Percentiles rank a stretch among this genome's conserved stretches.
Conservation (phyloP, 2,888 invertebrate genomes). For the Drosophila lacicola region DNA sequence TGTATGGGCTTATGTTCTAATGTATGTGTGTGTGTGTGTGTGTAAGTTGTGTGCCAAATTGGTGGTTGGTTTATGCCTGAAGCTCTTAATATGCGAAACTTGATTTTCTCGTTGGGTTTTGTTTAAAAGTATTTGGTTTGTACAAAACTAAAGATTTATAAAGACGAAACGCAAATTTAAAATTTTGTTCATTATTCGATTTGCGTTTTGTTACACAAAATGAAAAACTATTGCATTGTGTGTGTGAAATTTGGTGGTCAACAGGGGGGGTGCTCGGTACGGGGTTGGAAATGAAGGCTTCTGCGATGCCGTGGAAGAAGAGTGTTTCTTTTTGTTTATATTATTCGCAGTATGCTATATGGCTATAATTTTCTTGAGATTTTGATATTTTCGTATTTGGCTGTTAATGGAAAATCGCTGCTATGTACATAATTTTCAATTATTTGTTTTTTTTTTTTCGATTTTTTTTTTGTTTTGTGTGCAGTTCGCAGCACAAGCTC, state of each 20-base stretch:
- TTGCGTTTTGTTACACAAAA: conserved; percentile 75
- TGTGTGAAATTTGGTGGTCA: conserved; percentile 64
- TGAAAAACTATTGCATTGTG: conserved; percentile 82
- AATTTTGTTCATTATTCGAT: conserved; percentile 61
- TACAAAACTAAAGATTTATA: conserved; percentile 63
- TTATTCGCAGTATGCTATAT: conserved; percentile 39
- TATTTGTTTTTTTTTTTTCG: conserved; percentile 8
- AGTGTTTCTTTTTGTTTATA: conserved; percentile 44
- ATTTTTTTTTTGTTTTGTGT: conserved; percentile 8
- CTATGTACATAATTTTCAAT: conserved; percentile 16
- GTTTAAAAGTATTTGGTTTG: conserved; percentile 42
- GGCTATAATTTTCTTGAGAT: conserved; percentile 27
- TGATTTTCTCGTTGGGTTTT: conserved; percentile 47
- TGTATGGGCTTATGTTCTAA: conserved; percentile 44
- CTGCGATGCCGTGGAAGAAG: conserved; percentile 83
- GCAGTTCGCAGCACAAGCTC: conserved; percentile 41
- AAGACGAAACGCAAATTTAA: conserved; percentile 68
- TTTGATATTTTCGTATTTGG: conserved; percentile 35
- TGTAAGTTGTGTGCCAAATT: conserved; percentile 56
- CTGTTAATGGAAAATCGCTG: conserved; percentile 56
- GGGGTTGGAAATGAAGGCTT: conserved; percentile 74
- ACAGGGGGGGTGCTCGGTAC: conserved; percentile 44
- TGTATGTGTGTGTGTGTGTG: conserved; percentile 59
- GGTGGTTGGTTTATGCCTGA: conserved; percentile 73
- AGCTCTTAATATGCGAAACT: conserved; percentile 64